These are phyloP conservation scores for Dermochelys coriacea DNA, from an alignment of 2,797 vertebrate genomes.

Conservation along the genomic window DNA sequence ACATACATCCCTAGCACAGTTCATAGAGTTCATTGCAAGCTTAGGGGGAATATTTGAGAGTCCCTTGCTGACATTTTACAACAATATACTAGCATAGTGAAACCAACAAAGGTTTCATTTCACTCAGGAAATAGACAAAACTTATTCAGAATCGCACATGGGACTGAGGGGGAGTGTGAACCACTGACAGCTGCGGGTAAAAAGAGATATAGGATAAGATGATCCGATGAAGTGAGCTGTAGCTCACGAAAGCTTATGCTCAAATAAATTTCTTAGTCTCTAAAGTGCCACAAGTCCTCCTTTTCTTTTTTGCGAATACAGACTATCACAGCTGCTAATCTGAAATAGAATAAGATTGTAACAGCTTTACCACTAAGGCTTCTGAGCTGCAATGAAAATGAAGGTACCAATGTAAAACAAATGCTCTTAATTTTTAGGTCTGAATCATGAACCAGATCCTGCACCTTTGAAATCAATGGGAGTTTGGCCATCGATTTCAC, in stretches of 20 bases:
- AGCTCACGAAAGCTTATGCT: no score
- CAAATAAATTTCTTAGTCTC: no score
- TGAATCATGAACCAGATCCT: background rate
- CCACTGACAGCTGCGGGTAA: background rate
- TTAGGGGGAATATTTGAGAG: background rate
- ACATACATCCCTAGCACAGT: background rate
- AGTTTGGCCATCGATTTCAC: background rate
- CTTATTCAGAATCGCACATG: background rate
- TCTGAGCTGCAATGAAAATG: background rate
- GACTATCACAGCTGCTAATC: no score
- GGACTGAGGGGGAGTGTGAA: background rate
- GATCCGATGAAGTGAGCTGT: no score
- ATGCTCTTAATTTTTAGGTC: background rate
- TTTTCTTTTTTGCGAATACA: no score
- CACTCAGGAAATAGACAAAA: background rate
- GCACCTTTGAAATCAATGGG: background rate
- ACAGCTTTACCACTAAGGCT: background rate
- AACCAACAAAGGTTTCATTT: background rate
- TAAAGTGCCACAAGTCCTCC: no score
- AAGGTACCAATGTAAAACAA: background rate
- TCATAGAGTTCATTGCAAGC: background rate
- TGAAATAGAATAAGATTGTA: no score
- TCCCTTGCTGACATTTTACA: background rate
- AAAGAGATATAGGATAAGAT: background rate
- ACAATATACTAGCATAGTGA: background rate